A percentile compares a stretch with the other conserved stretches of the same genome.
These are phyloP conservation scores for Coregonus suidteri DNA, from an alignment of 2,797 vertebrate genomes.

Conservation along the genomic window DNA sequence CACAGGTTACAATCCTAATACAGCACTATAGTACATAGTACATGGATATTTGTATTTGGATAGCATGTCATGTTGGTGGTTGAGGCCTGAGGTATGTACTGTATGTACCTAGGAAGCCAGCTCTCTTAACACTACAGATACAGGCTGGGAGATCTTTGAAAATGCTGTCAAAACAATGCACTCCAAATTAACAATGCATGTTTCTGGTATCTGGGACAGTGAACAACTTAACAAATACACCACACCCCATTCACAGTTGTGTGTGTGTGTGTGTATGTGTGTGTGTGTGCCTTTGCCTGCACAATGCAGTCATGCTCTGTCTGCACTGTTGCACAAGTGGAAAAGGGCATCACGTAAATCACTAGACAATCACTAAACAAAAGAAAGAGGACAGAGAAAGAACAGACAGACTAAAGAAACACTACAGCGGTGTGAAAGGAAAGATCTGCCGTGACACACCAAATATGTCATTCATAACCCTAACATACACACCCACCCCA, in stretches of 20 bases:
- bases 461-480: slow-evolving; percentile 41
- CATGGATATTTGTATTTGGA: too few relatives aligned
- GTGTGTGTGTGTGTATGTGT: slow-evolving; percentile 8
- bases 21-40: too few relatives aligned
- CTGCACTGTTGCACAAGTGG: slow-evolving; percentile 50
- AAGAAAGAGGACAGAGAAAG: slow-evolving; percentile 40
- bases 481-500: slow-evolving; percentile 47
- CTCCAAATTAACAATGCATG: slow-evolving; percentile 34
- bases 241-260: slow-evolving; percentile 60
- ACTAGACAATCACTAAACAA: slow-evolving; percentile 51
- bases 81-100: too few relatives aligned
- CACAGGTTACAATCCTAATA: too few relatives aligned
- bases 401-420: slow-evolving; percentile 52
- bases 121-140: too few relatives aligned
- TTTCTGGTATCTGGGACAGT: slow-evolving; percentile 41
- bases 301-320: slow-evolving; percentile 24
- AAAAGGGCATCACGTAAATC: slow-evolving; percentile 29
- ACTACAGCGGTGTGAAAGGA: slow-evolving; percentile 68
- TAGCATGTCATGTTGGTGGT: too few relatives aligned
- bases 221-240: slow-evolving; percentile 43
- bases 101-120: too few relatives aligned
- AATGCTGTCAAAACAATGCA: too few relatives aligned
- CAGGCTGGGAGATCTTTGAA: too few relatives aligned
- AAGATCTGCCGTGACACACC: slow-evolving; percentile 64
- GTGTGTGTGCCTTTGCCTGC: slow-evolving; percentile 7